Evolutionary conservation across 2,797 vertebrate species (phyloP), one percentile per base, ranked within the genome.

Genomic region (Prionace glauca): DNA sequence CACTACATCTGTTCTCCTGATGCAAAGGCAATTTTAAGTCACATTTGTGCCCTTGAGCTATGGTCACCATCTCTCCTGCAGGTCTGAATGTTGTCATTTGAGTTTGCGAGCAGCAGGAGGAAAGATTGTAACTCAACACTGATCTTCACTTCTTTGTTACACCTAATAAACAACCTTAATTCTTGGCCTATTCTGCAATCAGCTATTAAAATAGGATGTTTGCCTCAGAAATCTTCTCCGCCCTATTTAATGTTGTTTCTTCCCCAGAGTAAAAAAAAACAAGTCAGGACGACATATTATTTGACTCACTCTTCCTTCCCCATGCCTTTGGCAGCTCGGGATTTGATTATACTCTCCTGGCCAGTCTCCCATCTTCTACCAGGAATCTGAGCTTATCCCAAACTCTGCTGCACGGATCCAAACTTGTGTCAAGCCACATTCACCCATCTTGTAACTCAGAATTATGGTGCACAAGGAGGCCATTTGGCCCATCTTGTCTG

Each of bases 1-100:
- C 65, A 18, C 62, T 41, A 69, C 90, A 92, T 92, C 90, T 92
- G 90, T 92, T 92, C 90, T 41, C 65, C n/a, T n/a, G 69, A 36
- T 36, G 32, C 29, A 91, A 91, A 67, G n/a, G 65, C 32, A 36
- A 69, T 69, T 69, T 92, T 62, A 92, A 92, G n/a, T 24, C 32
- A 20, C 90, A 41, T 69, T 24, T 4, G 65, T 26, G 90, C 8
- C 88, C n/a, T 92, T 92, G 62, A 92, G 90, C 62, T 9, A 41
- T 8, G 36, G 32, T 69, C 74, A 79, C 32, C 74, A 36, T 29
- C 22, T 67, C 36, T 41, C 62, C 65, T 41, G 41, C 45, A 36
- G 79, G 7, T 41, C n/a, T 92, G 62, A 67, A 69, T 92, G 36
- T 69, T 24, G 62, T 65, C 11, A 69, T 36, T 22, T 84, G 36